Conservation (phyloP, 2,888 invertebrate genomes). For the Chaetogeoica ovagalla region DNA sequence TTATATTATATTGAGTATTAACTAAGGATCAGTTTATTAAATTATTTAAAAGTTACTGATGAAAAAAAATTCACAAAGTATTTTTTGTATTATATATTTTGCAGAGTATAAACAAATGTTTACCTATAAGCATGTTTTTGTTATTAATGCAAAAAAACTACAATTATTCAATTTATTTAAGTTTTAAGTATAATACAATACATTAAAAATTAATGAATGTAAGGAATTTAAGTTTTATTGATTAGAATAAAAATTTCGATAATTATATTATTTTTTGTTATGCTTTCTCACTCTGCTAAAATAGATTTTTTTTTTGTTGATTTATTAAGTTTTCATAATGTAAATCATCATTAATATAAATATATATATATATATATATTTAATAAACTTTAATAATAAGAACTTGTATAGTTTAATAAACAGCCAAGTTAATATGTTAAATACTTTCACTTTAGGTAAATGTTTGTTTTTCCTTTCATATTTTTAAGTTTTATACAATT, state of each 20-base stretch:
- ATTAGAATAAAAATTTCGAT: not conserved
- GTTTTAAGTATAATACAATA: not conserved
- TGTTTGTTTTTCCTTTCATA: constrained; percentile 32
- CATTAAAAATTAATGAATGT: not conserved
- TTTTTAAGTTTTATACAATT: constrained; percentile 9
- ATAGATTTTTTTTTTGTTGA: not conserved
- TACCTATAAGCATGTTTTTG: no score
- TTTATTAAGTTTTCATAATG: not conserved
- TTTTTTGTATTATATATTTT: not conserved
- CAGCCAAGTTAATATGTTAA: constrained; percentile 10
- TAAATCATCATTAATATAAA: not conserved
- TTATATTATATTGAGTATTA: constrained; percentile 2
- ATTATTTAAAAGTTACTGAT: not conserved
- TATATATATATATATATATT: not conserved
- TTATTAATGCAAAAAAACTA: not conserved
- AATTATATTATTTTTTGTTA: not conserved
- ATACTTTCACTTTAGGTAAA: not conserved
- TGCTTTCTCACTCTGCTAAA: not conserved
- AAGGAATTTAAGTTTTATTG: not conserved
- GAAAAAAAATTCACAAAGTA: not conserved
- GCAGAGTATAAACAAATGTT: not conserved
- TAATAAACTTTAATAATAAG: not conserved
- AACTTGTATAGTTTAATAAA: constrained; percentile 18
- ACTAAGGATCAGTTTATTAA: constrained; percentile 41
- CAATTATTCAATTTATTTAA: not conserved